Evolutionary conservation across 1,140 invertebrate species (phyloP).

Genomic region (Hermatobates lingyangjiaoensis): DNA sequence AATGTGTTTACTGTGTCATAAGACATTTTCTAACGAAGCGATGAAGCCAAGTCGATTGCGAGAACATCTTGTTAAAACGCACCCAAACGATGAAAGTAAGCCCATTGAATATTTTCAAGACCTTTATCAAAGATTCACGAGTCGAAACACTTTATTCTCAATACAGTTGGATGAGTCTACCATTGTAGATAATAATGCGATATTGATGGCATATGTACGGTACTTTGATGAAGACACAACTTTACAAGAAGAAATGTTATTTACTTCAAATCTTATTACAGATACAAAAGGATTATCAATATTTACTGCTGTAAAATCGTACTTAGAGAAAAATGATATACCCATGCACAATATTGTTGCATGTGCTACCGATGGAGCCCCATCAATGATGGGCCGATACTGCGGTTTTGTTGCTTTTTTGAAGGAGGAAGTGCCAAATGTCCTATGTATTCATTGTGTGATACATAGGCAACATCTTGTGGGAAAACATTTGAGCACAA

Average conservation of each 20-base stretch:
- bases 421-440: slow-evolving; percentile 3
- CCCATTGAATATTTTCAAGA: background rate
- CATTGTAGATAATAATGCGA: background rate
- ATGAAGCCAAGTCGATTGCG: background rate
- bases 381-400: slow-evolving; percentile 2
- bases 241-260: slow-evolving; percentile 3
- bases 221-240: background rate
- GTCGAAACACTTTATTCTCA: background rate
- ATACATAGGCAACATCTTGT: slow-evolving; percentile 5
- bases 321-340: background rate
- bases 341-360: slow-evolving; percentile 3
- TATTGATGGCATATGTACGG: background rate
- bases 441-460: slow-evolving; percentile 2
- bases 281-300: slow-evolving; percentile 3
- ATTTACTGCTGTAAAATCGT: background rate
- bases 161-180: background rate
- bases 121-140: background rate
- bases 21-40: background rate
- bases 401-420: slow-evolving; percentile 1
- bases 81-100: background rate
- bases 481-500: slow-evolving; percentile 2
- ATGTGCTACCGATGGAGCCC: slow-evolving; percentile 1
- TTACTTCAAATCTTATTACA: slow-evolving; percentile 3
- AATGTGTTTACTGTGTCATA: too few relatives aligned
- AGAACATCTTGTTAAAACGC: background rate